Evolutionary conservation across 1,140 invertebrate species (phyloP), one percentile per base, ranked within the genome.

Genomic region (Cyphomyrmex costatus): DNA sequence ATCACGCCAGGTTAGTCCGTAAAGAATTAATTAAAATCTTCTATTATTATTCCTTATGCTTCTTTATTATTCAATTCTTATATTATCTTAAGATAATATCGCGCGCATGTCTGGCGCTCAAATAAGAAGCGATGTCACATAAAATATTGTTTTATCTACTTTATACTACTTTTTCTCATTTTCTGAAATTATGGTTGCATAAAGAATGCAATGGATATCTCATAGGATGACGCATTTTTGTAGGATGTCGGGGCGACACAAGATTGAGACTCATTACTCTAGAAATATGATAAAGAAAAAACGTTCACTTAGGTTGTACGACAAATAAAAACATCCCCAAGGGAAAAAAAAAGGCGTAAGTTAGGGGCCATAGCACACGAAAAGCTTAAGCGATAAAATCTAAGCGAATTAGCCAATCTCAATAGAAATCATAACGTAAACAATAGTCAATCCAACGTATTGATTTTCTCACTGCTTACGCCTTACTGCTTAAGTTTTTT

Each of bases 301-400:
- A 68, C 30, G 24, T 24, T 68, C 27, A 51, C 19, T 79, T 27
- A 12, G 14, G 8, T 19, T 68, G 21, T 53, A 56, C 51, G 21
- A 42, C 70, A 80, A 19, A 4, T 68, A 14, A 80, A 60, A 83
- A 73, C 68, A 63, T 73, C 46, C 68, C 68, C 19, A 30, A 21
- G 14, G 53, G 10, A 30, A 30, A 61, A n/a, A n/a, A 30, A 21
- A 60, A n/a, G 36, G 12, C 4, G 33, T 12, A n/a, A 33, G n/a
- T 73, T 49, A 16, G 3, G 3, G 14, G 46, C 10, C 36, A 42
- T 1, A 42, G 36, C 36, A 42, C 36, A 42, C 36, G 10, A 42
- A 42, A 10, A 42, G 10, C 8, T 42, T 42, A 42, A 42, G 8
- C 8, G 10, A 8, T 42, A 42, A 42, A 42, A 7, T 2, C 36